Evolutionary conservation across 2,113 vertebrate genomes (phyloP).

Genomic region (Megaceryle maxima): DNA sequence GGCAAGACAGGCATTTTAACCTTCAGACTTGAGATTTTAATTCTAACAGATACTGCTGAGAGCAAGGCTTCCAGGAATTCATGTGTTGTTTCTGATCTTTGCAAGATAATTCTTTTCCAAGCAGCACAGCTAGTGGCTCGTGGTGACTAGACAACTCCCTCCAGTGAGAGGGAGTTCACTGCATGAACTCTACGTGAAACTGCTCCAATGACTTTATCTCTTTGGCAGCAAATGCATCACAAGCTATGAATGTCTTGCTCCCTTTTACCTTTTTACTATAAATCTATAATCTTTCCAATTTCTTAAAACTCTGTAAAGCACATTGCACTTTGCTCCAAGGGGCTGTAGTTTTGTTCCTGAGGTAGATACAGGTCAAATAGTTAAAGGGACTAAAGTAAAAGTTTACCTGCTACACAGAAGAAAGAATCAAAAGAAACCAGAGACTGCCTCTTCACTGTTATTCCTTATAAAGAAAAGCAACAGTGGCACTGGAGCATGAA

Average conservation of each 20-base stretch:
- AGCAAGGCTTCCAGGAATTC: not conserved
- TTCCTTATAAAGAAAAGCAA: not conserved
- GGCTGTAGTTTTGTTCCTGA: not conserved
- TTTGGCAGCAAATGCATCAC: not conserved
- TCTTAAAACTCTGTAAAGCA: not conserved
- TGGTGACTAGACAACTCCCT: constrained; percentile 21
- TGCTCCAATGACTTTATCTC: not conserved
- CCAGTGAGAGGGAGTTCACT: constrained; percentile 56
- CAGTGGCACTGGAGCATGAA: not conserved
- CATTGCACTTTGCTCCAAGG: not conserved
- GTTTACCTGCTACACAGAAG: not conserved
- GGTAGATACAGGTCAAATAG: not conserved
- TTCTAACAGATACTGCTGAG: not conserved
- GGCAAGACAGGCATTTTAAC: not conserved
- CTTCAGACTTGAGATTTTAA: not conserved
- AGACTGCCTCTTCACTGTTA: not conserved
- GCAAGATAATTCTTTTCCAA: not conserved
- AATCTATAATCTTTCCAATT: not conserved
- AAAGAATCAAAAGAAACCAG: not conserved
- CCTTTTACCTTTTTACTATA: not conserved
- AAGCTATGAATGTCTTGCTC: not conserved
- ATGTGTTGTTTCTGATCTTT: not conserved
- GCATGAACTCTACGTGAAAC: not conserved
- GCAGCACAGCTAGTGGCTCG: not conserved
- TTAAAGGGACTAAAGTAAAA: not conserved